Evolutionary conservation across 2,113 vertebrate species (phyloP), one percentile per base, ranked within the genome.

Genomic region (Callopanchax toddi): DNA sequence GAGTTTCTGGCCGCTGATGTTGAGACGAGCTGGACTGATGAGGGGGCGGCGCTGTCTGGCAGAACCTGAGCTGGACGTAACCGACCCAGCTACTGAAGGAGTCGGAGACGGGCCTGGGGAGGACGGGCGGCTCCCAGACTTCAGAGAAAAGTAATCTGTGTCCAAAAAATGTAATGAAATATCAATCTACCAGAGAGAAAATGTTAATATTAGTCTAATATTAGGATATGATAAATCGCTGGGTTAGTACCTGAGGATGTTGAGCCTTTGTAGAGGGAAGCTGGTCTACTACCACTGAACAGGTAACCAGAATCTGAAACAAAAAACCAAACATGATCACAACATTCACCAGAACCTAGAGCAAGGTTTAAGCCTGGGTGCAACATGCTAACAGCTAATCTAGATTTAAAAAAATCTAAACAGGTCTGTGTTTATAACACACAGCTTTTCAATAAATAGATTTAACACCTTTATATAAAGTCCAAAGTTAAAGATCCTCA

Each of bases 1-100:
- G 15, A 95, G 92, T 60, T 91, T 96, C 77, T 92, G 95, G 0
- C 95, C 94, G 23, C 92, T 78, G 40, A 99, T 92, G 89, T 98
- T 95, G 70, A 99, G 93, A 17, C 96, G 93, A 0, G 97, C 97
- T 0, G 97, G 97, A 83, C 97, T 98, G 92, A 99, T 99, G 78
- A 99, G 94, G 0, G 97, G 97, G 0, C 97, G 93, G 2, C 95
- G 93, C 16, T 92, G 91, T 5, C 92, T 88, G 83, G 93, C 87
- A 0, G 96, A 98, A 5, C 95, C 86, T 0, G 92, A 93, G 71
- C 95, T 98, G 77, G 97, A 99, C 0, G 93, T 90, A 20, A 94
- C 90, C 0, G 97, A 99, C 11, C 94, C 93, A 0, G 95, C 93
- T 5, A 98, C 83, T 0, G 97, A 98, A 0, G 97, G 95, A 0